Evolutionary conservation across 2,797 vertebrate species (phyloP), one percentile per base, ranked within the genome.

Genomic region (Onychomys torridus): DNA sequence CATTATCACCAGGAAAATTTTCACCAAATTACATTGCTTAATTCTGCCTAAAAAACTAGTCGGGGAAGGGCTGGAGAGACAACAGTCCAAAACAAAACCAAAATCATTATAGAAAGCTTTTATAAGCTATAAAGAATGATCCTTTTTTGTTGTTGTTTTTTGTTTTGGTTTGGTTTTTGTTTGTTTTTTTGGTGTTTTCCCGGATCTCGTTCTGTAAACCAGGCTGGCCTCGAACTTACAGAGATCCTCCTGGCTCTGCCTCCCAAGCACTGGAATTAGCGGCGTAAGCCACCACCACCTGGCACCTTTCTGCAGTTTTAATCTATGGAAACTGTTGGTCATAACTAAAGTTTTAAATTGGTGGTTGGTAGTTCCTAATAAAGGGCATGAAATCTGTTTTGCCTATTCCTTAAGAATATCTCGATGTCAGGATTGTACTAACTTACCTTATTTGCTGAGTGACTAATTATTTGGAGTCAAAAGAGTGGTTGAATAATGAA

Each of bases 391-490:
- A 69, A 32, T 94, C 79, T 91, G 23, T 84, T 88, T 34, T 91
- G 57, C 43, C 57, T 96, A 1, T 91, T 94, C 73, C 34, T 59
- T 87, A 46, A 71, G 34, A 63, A 37, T 49, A 73, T 94, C 85
- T 95, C 95, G 76, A 86, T 93, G 86, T 95, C 78, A 83, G 89
- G 59, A 16, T 52, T 91, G 16, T 83, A 86, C 49, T 89, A 81
- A 93, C 95, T 85, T 73, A 89, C 89, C 83, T 91, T 93, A 85
- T 93, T 95, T 91, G 17, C 71, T 76, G 81, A 96, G 37, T 96
- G 84, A 95, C 93, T 95, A 79, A 79, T 95, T 97, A 93, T 87
- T 65, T 90, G 21, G 71, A 40, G 13, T 87, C 67, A 94, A 8
- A 82, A 94, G 40, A 37, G 9, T 95, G 43, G 27, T 83, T 94